Conservation (phyloP, 37 sponge, comb jelly and placozoan species). For the Ianthella basta region DNA sequence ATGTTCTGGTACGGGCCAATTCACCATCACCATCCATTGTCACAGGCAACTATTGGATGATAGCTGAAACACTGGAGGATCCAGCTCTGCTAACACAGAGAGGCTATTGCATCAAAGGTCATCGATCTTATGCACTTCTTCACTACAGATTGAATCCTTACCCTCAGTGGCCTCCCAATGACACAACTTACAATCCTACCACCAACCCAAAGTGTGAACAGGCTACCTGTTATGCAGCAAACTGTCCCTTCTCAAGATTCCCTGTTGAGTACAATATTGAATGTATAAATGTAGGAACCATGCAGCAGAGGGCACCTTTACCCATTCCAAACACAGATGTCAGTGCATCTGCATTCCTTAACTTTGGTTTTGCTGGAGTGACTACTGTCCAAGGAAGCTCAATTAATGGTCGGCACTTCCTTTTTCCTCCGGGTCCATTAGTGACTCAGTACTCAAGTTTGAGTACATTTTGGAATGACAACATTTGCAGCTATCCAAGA, state of each 20-base stretch:
- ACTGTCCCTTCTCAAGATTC: constrained; percentile 65
- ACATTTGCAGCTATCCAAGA: too few species aligned
- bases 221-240: constrained; percentile 39
- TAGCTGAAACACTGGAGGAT: constrained; percentile 17
- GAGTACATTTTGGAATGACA: too few species aligned
- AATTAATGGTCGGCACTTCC: constrained; percentile 73
- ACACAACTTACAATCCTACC: neutral
- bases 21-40: neutral
- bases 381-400: constrained; percentile 12
- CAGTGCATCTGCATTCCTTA: constrained; percentile 51
- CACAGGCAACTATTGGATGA: constrained; percentile 1
- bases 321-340: neutral
- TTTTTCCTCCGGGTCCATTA: constrained; percentile 52
- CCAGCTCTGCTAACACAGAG: neutral
- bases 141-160: neutral
- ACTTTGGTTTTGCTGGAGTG: constrained; percentile 77
- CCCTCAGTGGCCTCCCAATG: neutral
- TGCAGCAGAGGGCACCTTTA: constrained; percentile 25
- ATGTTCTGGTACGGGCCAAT: neutral
- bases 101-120: neutral
- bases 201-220: constrained; percentile 7
- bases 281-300: constrained; percentile 46
- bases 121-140: neutral
- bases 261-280: constrained; percentile 20
- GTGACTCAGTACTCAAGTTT: neutral